Evolutionary conservation across 2,888 invertebrate genomes (phyloP).

Genomic region (Ectropis crepuscularia): DNA sequence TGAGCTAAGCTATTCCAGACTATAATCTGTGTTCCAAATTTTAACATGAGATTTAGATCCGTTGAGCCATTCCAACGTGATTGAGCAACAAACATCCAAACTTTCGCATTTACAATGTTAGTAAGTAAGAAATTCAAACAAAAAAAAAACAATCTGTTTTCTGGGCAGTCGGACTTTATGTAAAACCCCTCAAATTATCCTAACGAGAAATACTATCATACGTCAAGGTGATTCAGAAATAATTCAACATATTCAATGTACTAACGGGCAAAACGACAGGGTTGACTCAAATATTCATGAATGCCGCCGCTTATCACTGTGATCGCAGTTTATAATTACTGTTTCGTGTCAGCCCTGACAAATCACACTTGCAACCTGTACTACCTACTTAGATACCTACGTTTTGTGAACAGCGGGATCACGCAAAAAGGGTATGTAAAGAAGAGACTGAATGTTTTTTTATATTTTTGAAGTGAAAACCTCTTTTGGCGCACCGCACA

Average conservation of each 20-base stretch:
- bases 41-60: too few species aligned
- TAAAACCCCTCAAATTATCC: too few species aligned
- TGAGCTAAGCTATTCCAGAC: too few species aligned
- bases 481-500: too few species aligned
- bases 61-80: too few species aligned
- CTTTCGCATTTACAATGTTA: too few species aligned
- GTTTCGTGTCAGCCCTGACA: constrained; percentile 49
- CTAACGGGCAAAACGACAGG: constrained; percentile 1
- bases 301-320: constrained; percentile 46
- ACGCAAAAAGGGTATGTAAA: too few species aligned
- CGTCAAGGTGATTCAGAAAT: not conserved
- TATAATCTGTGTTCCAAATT: too few species aligned
- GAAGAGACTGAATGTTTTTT: too few species aligned
- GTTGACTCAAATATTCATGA: constrained; percentile 44
- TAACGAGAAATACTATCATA: not conserved
- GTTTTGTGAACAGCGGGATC: not conserved
- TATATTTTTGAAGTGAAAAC: too few species aligned
- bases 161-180: too few species aligned
- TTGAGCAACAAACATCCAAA: too few species aligned
- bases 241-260: constrained; percentile 5
- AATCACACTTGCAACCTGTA: constrained; percentile 25
- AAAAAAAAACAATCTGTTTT: not conserved
- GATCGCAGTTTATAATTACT: constrained; percentile 63
- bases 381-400: not conserved
- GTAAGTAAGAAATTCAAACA: not conserved